These are phyloP conservation scores for Acronicta aceris DNA, from an alignment of 2,888 invertebrate genomes.

Conservation along the genomic window DNA sequence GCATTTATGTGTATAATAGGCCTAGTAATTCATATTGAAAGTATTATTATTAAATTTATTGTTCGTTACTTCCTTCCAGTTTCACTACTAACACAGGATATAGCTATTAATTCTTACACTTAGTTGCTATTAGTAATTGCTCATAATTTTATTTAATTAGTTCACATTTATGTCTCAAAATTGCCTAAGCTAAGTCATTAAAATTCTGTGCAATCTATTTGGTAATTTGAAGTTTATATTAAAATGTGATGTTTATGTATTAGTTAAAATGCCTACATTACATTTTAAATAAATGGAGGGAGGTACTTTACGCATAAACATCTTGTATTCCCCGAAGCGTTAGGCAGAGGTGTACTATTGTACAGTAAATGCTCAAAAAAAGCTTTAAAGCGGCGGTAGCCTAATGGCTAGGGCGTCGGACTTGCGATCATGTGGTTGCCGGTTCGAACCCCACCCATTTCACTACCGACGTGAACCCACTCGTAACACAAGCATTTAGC, in stretches of 20 bases:
- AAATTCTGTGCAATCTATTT: conserved; percentile 21
- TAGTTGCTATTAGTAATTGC: conserved; percentile 22
- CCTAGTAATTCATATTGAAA: conserved; percentile 18
- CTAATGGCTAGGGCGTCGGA: too few relatives aligned
- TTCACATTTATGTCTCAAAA: conserved; percentile 22
- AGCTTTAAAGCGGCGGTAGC: too few relatives aligned
- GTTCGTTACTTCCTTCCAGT: conserved; percentile 19
- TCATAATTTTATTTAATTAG: conserved; percentile 40
- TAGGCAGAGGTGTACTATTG: too few relatives aligned
- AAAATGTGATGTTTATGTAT: conserved; percentile 10
- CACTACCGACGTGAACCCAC: too few relatives aligned
- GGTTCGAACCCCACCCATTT: too few relatives aligned
- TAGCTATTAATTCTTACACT: conserved; percentile 10
- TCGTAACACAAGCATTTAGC: too few relatives aligned
- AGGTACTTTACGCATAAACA: too few relatives aligned
- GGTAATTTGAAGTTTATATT: conserved; percentile 17
- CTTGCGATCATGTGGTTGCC: too few relatives aligned
- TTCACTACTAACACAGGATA: conserved; percentile 15
- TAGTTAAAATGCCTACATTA: conserved; percentile 1
- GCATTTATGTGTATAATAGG: background rate
- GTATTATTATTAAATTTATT: conserved; percentile 7
- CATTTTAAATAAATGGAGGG: background rate
- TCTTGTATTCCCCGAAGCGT: too few relatives aligned
- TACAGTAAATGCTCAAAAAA: too few relatives aligned
- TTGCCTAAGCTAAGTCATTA: conserved; percentile 17